Evolutionary conservation across 2,888 invertebrate species (phyloP).

Genomic region (Agapostemon virescens): DNA sequence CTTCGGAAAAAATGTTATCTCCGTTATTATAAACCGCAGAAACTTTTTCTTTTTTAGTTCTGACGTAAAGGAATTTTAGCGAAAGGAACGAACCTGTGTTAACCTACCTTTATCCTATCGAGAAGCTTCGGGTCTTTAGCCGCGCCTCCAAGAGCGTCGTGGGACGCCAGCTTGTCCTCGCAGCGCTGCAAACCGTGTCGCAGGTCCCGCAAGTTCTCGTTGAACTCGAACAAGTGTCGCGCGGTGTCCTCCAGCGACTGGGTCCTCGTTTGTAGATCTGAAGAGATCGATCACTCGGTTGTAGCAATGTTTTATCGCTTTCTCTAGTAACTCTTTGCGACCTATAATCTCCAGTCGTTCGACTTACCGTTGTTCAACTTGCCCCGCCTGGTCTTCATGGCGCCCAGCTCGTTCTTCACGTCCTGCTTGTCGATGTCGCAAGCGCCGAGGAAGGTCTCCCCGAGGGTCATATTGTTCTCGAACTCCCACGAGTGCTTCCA

Average conservation of each 20-base stretch:
- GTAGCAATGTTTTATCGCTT: too few species aligned
- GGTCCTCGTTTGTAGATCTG: conserved; percentile 87
- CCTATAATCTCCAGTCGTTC: too few species aligned
- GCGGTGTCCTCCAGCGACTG: conserved; percentile 92
- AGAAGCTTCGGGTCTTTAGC: conserved; percentile 91
- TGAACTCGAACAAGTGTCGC: conserved; percentile 90
- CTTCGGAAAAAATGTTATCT: too few species aligned
- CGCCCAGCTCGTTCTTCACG: conserved; percentile 90
- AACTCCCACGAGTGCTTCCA: conserved; percentile 97
- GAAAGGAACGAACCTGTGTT: too few species aligned
- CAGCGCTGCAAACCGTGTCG: conserved; percentile 92
- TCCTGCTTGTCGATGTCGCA: conserved; percentile 96
- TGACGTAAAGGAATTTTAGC: too few species aligned
- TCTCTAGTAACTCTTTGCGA: too few species aligned
- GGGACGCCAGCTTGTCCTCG: conserved; percentile 91
- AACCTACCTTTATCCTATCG: conserved; percentile 89
- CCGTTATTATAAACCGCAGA: too few species aligned
- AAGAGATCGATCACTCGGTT: conserved; percentile 3
- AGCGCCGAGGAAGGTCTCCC: conserved; percentile 92
- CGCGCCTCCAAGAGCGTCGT: conserved; percentile 87
- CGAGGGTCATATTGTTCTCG: conserved; percentile 92
- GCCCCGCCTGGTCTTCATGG: conserved; percentile 94
- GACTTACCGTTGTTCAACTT: conserved; percentile 90
- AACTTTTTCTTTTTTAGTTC: too few species aligned
- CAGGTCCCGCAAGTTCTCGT: conserved; percentile 91